Evolutionary conservation across 2,113 vertebrate genomes (phyloP), one percentile per base, ranked within the genome.

Genomic region (Saccopteryx leptura): DNA sequence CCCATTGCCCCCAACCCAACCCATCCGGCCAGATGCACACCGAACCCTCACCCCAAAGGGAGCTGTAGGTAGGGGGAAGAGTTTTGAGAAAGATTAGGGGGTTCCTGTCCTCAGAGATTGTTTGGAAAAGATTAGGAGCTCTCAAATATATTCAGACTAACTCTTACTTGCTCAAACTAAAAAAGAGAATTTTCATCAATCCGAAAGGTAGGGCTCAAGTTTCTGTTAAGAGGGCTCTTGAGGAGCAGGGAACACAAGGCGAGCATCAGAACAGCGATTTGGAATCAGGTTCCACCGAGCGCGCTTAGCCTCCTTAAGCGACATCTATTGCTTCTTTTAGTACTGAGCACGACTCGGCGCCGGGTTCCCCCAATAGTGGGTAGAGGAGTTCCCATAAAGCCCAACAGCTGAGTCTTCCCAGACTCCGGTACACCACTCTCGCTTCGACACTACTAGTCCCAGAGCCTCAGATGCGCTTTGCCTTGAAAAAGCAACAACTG

Each of bases 211-310:
- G 58, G 52, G 61, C 39, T 72, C 54, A 48, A 76, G 85, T 85
- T 94, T 96, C 88, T 87, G 61, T 48, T 63, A 72, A 91, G 80
- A 65, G 94, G 60, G 68, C 24, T 96, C 96, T 69, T 7, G 3
- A 54, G 92, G 13, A 79, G 60, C 75, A 3, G 56, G 61, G 65
- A 33, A 50, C 50, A 24, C 60, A 10, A 48, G 85, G 60, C 46
- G 13, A 75, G 58, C 76, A 15, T 88, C 69, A 52, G 78, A 90
- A 65, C 23, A 0, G 4, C 9, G 61, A 28, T 31, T 46, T 39
- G 61, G 50, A 69, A 48, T 60, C 78, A 9, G 72, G 56, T 58
- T 72, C 92, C 81, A 12, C 46, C 3, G 8, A 75, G 93, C 88
- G 85, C 85, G 6, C 19, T 14, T 11, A 31, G 46, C 21, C 56